Conservation (phyloP, 2,113 vertebrate genomes). For the Oriolus oriolus region DNA sequence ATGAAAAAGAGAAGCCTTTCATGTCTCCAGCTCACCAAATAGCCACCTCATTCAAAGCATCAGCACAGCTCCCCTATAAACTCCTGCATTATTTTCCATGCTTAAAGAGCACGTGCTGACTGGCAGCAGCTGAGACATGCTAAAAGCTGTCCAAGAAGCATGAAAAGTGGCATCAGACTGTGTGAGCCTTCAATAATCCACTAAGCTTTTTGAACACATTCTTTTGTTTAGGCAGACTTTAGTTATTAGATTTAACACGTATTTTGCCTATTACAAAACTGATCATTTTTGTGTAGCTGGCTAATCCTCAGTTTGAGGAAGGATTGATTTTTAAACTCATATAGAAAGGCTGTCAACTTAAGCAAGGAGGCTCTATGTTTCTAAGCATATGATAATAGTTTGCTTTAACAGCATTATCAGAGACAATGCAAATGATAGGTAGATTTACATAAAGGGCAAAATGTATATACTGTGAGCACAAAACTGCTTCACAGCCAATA, state of each 20-base stretch:
- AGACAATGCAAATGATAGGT: background rate
- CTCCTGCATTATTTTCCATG: background rate
- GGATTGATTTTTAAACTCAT: background rate
- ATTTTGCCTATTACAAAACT: background rate
- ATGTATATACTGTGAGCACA: background rate
- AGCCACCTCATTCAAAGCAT: background rate
- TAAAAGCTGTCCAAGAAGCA: background rate
- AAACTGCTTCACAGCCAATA: background rate
- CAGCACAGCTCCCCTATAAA: background rate
- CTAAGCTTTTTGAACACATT: conserved; percentile 27
- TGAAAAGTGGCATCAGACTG: background rate
- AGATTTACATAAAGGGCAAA: background rate
- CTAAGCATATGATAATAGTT: background rate
- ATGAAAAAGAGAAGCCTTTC: background rate
- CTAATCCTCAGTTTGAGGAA: conserved; percentile 16
- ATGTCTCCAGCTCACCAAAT: background rate
- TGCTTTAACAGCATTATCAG: background rate
- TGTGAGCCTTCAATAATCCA: conserved; percentile 11
- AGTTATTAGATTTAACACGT: background rate
- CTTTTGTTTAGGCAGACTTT: conserved; percentile 12
- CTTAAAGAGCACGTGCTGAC: background rate
- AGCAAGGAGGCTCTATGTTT: background rate
- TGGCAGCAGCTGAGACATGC: background rate
- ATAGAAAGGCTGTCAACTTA: background rate
- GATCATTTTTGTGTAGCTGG: background rate